These are phyloP conservation scores for Cercopithecus mona DNA, from an alignment of 2,113 vertebrate species.

Conservation along the genomic window DNA sequence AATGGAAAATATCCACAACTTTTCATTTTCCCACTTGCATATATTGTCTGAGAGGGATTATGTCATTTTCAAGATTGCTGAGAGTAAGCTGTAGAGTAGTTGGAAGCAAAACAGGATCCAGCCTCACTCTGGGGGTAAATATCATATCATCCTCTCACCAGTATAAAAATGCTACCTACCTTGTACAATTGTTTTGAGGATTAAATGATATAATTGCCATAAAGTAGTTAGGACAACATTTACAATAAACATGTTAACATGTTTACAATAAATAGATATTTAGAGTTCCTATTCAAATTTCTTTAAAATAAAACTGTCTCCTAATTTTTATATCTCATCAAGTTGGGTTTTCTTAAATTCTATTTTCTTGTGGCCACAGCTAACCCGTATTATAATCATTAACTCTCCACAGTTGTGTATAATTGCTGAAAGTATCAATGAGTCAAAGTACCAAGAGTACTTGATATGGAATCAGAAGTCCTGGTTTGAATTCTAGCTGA, in stretches of 20 bases:
- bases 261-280: background rate
- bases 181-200: background rate
- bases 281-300: background rate
- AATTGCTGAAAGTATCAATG: background rate
- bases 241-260: background rate
- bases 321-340: background rate
- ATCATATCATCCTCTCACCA: background rate
- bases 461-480: background rate
- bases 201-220: background rate
- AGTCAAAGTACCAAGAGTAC: fast-evolving
- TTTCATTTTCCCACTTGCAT: background rate
- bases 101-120: background rate
- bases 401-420: background rate
- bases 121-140: background rate
- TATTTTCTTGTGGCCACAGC: background rate
- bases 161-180: background rate
- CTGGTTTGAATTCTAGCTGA: background rate
- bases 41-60: background rate
- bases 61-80: background rate
- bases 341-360: background rate
- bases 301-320: background rate
- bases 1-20: background rate
- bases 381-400: too few relatives aligned
- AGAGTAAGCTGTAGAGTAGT: background rate
- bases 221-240: background rate